These are phyloP conservation scores for Saguinus imperator DNA, from an alignment of 2,113 vertebrate genomes.

Conservation along the genomic window DNA sequence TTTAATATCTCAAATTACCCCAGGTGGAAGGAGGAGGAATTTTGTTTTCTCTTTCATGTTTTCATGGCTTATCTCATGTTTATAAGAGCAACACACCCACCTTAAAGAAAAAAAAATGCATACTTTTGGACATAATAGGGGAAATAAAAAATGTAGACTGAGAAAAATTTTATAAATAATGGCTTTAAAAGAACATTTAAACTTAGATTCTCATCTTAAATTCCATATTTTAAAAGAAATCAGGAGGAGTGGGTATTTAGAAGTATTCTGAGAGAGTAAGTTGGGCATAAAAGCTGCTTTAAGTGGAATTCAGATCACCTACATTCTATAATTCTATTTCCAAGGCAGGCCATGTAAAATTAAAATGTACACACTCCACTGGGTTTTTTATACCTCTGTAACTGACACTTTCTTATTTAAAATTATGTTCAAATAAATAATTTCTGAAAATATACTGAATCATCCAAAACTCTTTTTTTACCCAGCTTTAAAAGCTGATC, in stretches of 20 bases:
- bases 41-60: slow-evolving; percentile 55
- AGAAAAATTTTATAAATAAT: slow-evolving; percentile 33
- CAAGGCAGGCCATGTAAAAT: slow-evolving; percentile 64
- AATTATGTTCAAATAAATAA: slow-evolving; percentile 38
- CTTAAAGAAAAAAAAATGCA: neutral
- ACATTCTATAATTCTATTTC: slow-evolving; percentile 47
- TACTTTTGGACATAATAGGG: neutral
- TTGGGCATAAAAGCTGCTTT: slow-evolving; percentile 54
- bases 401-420: slow-evolving; percentile 50
- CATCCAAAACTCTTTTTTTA: slow-evolving; percentile 59
- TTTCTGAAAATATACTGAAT: slow-evolving; percentile 28
- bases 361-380: slow-evolving; percentile 43
- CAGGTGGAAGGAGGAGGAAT: slow-evolving; percentile 71
- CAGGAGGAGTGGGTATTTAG: neutral
- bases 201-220: neutral
- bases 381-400: slow-evolving; percentile 49
- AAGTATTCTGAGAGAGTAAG: slow-evolving; percentile 46
- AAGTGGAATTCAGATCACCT: slow-evolving; percentile 56
- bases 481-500: slow-evolving; percentile 28
- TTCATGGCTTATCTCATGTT: neutral
- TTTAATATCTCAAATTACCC: slow-evolving; percentile 69
- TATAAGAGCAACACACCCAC: slow-evolving; percentile 31
- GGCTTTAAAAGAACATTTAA: slow-evolving; percentile 31
- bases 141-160: neutral
- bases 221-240: slow-evolving; percentile 5